Conservation (phyloP, 1,140 invertebrate species). For the Gonatopus flavifemur region DNA sequence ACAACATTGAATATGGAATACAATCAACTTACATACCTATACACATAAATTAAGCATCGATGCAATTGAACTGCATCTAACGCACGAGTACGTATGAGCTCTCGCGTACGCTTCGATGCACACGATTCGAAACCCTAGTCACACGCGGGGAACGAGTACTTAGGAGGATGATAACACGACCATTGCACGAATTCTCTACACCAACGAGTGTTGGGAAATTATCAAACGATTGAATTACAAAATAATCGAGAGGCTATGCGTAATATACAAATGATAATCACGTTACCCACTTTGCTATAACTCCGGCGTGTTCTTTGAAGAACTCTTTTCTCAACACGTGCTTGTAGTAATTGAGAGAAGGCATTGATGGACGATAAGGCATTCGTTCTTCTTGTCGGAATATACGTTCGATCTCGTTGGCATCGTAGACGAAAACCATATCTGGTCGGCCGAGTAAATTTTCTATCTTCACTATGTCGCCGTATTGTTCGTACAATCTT, state of each 20-base stretch:
- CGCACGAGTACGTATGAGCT: too few relatives aligned
- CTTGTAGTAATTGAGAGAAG: slow-evolving; percentile 77
- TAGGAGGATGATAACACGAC: too few relatives aligned
- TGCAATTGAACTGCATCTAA: too few relatives aligned
- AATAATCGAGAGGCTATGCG: too few relatives aligned
- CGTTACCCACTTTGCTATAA: slow-evolving; percentile 76
- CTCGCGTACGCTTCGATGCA: too few relatives aligned
- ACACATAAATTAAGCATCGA: not conserved
- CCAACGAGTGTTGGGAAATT: too few relatives aligned
- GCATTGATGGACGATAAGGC: slow-evolving; percentile 77
- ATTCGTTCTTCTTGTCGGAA: slow-evolving; percentile 74
- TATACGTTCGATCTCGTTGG: slow-evolving; percentile 74
- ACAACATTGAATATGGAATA: not conserved
- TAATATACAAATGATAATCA: not conserved
- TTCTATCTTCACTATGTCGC: slow-evolving; percentile 73
- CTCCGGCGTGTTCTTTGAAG: slow-evolving; percentile 69
- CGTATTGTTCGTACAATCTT: slow-evolving; percentile 66
- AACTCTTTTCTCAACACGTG: slow-evolving; percentile 72
- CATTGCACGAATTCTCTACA: too few relatives aligned
- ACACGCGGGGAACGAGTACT: too few relatives aligned
- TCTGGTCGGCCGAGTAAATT: slow-evolving; percentile 76
- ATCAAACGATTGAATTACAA: too few relatives aligned
- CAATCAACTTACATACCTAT: not conserved
- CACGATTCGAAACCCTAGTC: too few relatives aligned
- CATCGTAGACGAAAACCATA: slow-evolving; percentile 76